phyloP scores from a whole-genome alignment of 2,888 invertebrate genomes.

The Mythimna loreyi region DNA sequence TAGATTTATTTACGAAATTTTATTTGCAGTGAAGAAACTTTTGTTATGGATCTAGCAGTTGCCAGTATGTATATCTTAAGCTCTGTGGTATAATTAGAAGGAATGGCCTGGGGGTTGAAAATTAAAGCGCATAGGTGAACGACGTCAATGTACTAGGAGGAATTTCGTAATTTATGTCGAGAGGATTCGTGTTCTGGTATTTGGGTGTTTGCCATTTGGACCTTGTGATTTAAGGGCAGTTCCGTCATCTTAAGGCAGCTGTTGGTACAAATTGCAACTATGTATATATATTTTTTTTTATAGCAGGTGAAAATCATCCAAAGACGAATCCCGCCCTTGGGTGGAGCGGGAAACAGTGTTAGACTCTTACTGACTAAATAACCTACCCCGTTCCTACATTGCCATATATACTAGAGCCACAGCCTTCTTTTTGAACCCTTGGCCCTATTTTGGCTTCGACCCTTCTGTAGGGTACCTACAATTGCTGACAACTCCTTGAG shows the following conservation, averaged over 20 bases:
- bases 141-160: constrained; percentile 39
- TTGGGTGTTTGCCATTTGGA: constrained; percentile 12
- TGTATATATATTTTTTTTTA: not conserved
- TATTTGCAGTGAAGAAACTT: not conserved
- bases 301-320: too few relatives aligned
- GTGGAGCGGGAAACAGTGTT: too few relatives aligned
- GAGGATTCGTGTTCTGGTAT: constrained; percentile 19
- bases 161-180: constrained; percentile 49
- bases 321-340: too few relatives aligned
- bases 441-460: too few relatives aligned
- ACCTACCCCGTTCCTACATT: too few relatives aligned
- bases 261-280: not conserved
- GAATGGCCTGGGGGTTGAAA: constrained; percentile 51
- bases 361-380: too few relatives aligned
- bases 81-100: constrained; percentile 60
- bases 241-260: not conserved
- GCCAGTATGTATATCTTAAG: not conserved
- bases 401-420: too few relatives aligned
- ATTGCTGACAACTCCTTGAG: too few relatives aligned
- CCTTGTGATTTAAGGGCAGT: constrained; percentile 9
- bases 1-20: too few relatives aligned
- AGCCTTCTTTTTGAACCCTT: too few relatives aligned
- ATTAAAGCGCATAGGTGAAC: constrained; percentile 62
- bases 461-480: too few relatives aligned
- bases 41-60: not conserved